phyloP scores from a whole-genome alignment of 2,797 vertebrate genomes.

The Esox masquinongy region DNA sequence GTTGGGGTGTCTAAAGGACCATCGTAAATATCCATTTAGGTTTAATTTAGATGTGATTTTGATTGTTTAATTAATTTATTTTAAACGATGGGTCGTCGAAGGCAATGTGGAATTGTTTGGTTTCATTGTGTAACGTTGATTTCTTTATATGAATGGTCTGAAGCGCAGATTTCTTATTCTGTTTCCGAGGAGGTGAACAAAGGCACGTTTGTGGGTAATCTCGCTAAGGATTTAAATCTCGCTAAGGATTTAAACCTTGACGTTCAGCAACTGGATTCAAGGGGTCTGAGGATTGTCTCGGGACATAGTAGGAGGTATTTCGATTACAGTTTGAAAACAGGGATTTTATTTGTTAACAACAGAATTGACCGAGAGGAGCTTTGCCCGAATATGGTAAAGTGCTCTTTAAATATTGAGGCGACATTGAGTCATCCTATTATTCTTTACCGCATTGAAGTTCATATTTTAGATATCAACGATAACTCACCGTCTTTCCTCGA shows the following conservation, averaged over 20 bases:
- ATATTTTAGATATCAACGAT: constrained; percentile 74
- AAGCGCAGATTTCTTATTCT: constrained; percentile 75
- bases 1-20: background rate
- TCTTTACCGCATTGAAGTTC: constrained; percentile 66
- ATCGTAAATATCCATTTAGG: background rate
- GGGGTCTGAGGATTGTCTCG: constrained; percentile 71
- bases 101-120: background rate
- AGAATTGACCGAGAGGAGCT: constrained; percentile 52
- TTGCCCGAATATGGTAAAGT: constrained; percentile 41
- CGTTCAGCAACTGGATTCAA: constrained; percentile 72
- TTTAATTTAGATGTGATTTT: constrained; percentile 5
- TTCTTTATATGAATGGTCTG: constrained; percentile 53
- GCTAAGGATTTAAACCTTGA: constrained; percentile 76
- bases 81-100: constrained; percentile 40
- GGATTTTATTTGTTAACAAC: constrained; percentile 51
- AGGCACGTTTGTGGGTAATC: constrained; percentile 79
- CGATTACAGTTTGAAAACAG: constrained; percentile 52
- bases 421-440: constrained; percentile 60
- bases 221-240: constrained; percentile 78
- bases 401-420: constrained; percentile 60
- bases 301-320: constrained; percentile 68
- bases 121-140: constrained; percentile 26
- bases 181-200: constrained; percentile 79
- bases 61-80: background rate
- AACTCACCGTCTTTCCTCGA: constrained; percentile 64